Evolutionary conservation across 2,113 vertebrate species (phyloP).

Genomic region (Sciurus niger): DNA sequence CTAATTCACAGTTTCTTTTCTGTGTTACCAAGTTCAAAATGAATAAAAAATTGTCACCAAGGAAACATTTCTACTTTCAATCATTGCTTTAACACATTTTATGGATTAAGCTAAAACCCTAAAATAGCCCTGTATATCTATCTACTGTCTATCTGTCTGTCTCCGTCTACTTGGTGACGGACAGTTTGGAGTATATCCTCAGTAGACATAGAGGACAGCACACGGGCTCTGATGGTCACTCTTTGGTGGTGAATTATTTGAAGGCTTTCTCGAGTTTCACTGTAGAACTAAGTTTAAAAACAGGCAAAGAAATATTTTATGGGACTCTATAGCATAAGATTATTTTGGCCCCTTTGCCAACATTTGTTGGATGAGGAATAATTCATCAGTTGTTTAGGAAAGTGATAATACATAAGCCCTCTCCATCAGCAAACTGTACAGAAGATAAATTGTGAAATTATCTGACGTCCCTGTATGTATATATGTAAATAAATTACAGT

Average conservation of each 20-base stretch:
- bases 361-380: background rate
- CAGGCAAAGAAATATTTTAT: background rate
- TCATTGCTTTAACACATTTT: background rate
- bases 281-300: slow-evolving; percentile 39
- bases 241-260: background rate
- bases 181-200: background rate
- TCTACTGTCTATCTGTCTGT: background rate
- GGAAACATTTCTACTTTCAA: background rate
- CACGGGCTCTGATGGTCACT: background rate
- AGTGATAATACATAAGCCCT: background rate
- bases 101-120: background rate
- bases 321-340: background rate
- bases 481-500: background rate
- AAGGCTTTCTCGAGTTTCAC: background rate
- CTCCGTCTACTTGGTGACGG: background rate
- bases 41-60: background rate
- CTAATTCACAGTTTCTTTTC: background rate
- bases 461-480: background rate
- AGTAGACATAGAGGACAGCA: background rate
- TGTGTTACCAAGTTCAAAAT: background rate
- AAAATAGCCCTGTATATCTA: background rate
- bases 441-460: background rate
- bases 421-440: background rate
- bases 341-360: background rate
- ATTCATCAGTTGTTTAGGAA: background rate